A percentile compares a stretch with the other conserved stretches of the same genome.
Evolutionary conservation across 2,113 vertebrate genomes (phyloP).

Genomic region (Psilopogon haemacephalus): DNA sequence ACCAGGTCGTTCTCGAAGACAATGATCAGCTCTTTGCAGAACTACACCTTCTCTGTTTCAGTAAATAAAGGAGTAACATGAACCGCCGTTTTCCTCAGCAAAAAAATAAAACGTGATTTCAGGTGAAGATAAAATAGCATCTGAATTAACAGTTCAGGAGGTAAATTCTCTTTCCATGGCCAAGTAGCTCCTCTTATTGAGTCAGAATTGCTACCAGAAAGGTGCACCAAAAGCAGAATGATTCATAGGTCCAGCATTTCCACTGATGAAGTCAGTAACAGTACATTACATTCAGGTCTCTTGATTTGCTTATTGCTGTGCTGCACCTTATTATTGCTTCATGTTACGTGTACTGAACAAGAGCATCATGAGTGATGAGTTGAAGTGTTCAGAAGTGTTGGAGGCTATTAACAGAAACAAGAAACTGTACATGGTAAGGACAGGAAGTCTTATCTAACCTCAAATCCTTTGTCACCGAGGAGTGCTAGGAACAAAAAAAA

Average conservation of each 20-base stretch:
- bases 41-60: not conserved
- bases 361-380: not conserved
- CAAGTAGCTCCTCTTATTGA: not conserved
- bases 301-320: conserved; percentile 40
- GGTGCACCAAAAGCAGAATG: conserved; percentile 15
- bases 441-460: conserved; percentile 23
- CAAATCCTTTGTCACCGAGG: not conserved
- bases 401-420: not conserved
- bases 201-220: not conserved
- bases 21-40: not conserved
- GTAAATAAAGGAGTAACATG: conserved; percentile 15
- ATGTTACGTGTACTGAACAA: not conserved
- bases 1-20: conserved; percentile 35
- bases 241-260: conserved; percentile 19
- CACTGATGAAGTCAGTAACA: not conserved
- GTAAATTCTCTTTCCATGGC: conserved; percentile 15
- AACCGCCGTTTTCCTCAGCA: conserved; percentile 28
- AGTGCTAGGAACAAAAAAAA: not conserved
- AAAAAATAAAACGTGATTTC: conserved; percentile 34
- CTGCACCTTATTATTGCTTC: conserved; percentile 49
- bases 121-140: not conserved
- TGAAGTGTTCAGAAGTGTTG: not conserved
- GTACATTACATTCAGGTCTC: conserved; percentile 47
- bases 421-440: not conserved
- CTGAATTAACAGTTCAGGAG: conserved; percentile 2